Base-by-base conservation (phyloP, 2,113 vertebrate species). In the Geococcyx californianus region DNA sequence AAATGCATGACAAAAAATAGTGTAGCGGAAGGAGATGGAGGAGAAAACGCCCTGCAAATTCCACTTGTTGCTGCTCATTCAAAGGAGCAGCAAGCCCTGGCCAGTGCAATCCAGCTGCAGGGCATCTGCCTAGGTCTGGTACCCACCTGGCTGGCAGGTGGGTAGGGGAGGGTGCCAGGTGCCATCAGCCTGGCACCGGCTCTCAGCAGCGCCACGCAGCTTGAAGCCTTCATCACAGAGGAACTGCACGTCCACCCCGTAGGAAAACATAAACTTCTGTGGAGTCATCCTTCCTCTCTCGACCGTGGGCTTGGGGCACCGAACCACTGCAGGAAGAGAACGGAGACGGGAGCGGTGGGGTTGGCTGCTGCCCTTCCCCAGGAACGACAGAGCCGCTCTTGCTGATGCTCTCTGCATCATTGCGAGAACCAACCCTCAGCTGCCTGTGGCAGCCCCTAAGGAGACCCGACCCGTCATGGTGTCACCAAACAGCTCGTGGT, bases 81-180 rank as follows among this genome's bases (percentile, higher is more conserved):
- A 12, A 44, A 64, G 54, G 34, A 60, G 51, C 79, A n/a, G 74
- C 72, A 52, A 49, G 3, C 49, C n/a, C 24, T 1, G 4, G 49
- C 16, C n/a, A 8, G 24, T 15, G 51, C 10, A 6, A 54, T n/a
- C 21, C 36, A 26, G 17, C 38, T 3, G 24, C 0, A 3, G 59
- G 31, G 59, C 11, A 19, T 17, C 66, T 14, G 55, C 44, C 5
- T 0, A 3, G 63, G 8, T 5, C 56, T 10, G 68, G 42, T 3
- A 97, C 97, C 96, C 84, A 97, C 96, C 84, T 51, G 90, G 94
- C 58, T 8, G 73, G 75, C 97, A 97, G 63, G 74, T 6, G 6
- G 97, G 97, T 29, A 95, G 42, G 14, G 95, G 70, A 21, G 97
- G 96, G 25, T 33, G n/a, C 97, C 97, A 96, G 45, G 40, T 25